Base-by-base conservation (phyloP, 2,113 vertebrate genomes). In the Crocuta crocuta region DNA sequence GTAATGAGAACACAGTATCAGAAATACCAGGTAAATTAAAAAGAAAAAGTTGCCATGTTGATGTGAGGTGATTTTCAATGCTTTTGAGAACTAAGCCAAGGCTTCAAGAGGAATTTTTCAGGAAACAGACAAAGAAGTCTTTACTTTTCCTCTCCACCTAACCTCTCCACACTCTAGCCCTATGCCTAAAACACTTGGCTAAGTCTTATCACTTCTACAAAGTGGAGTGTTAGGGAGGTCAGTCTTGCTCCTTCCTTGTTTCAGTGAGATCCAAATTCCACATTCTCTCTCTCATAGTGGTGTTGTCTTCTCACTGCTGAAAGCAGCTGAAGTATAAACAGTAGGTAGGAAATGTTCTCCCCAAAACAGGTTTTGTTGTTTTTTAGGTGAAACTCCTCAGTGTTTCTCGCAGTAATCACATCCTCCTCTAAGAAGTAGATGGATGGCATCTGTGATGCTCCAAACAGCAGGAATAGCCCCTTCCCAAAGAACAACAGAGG, bases 291-390 rank as follows among this genome's bases (percentile, higher is more conserved):
- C 48, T 65, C 28, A 2, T 0, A 55, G 7, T 2, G 61, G 68
- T 80, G 5, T 33, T 82, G 5, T n/a, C 79, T 28, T 92, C 39
- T 61, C 86, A 80, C 4, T 63, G 86, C 28, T 0, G 35, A 91
- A 4, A 45, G 58, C 26, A 43, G 39, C 1, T 1, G 45, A 92
- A 74, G 58, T 65, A 76, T 48, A 74, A 93, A 91, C 50, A 92
- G 73, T 0, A 0, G 31, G 35, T 0, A 0, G 35, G 35, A 21
- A 39, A 89, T 89, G 43, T 86, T 80, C 63, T 76, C 90, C 87
- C 83, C 76, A 48, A 87, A 85, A 61, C 33, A 0, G 35, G 31
- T 80, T 95, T 73, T 91, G 92, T 97, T 15, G 65, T 81, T 95
- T 74, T 74, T 93, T 50, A 91, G 39, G 65, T 90, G 93, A 85